Conservation (phyloP, 2,888 invertebrate species). For the Callimorpha dominula region DNA sequence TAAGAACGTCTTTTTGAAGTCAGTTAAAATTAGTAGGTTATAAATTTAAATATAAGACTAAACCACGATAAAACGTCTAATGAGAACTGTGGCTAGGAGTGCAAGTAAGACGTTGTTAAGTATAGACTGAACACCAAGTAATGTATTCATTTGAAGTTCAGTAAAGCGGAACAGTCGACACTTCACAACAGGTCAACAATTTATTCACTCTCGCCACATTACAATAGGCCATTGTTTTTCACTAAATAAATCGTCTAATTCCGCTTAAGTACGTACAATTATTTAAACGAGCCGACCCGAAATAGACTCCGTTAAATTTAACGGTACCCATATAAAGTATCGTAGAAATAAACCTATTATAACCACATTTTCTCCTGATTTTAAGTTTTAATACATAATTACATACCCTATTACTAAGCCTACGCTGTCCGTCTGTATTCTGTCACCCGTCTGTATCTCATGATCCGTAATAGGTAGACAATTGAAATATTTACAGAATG, state of each 20-base stretch:
- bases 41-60: background rate
- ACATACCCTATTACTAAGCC: too few species aligned
- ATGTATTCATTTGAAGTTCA: conserved; percentile 15
- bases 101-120: background rate
- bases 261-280: conserved; percentile 7
- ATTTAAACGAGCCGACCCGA: background rate
- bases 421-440: too few species aligned
- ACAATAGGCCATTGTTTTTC: conserved; percentile 32
- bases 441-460: too few species aligned
- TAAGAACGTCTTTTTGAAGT: background rate
- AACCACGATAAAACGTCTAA: background rate
- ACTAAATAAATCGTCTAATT: conserved; percentile 28
- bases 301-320: conserved; percentile 3
- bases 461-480: too few species aligned
- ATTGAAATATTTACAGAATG: too few species aligned
- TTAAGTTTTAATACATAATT: too few species aligned
- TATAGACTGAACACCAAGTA: background rate
- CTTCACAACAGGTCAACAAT: conserved; percentile 24
- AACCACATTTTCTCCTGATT: background rate
- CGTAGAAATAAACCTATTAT: background rate
- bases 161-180: conserved; percentile 24
- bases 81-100: background rate
- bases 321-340: background rate
- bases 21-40: background rate
- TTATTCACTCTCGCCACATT: conserved; percentile 24